phyloP scores from a whole-genome alignment of 2,113 vertebrate genomes.

The Willisornis vidua region DNA sequence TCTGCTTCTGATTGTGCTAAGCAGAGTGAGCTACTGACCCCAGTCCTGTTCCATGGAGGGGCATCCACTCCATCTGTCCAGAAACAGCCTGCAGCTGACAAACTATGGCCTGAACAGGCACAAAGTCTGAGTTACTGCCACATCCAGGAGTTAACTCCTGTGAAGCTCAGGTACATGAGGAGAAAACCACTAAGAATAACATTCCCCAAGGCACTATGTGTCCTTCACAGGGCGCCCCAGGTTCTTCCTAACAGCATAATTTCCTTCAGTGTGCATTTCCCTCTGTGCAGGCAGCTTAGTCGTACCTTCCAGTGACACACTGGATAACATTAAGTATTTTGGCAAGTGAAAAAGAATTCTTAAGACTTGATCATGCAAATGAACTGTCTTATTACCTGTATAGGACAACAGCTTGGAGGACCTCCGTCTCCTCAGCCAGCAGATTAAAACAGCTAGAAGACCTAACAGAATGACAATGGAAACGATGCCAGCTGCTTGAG shows the following conservation, averaged over 20 bases:
- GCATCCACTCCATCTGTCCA: not conserved
- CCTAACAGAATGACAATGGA: not conserved
- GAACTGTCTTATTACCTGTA: constrained; percentile 24
- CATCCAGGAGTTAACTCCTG: not conserved
- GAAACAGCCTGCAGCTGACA: not conserved
- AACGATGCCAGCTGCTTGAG: constrained; percentile 27
- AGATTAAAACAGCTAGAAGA: not conserved
- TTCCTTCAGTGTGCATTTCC: not conserved
- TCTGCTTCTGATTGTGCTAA: not conserved
- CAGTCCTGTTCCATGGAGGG: not conserved
- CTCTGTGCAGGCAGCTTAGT: not conserved
- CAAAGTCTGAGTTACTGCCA: not conserved
- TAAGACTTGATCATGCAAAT: not conserved
- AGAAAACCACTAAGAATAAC: not conserved
- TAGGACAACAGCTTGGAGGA: not conserved
- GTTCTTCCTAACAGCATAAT: not conserved
- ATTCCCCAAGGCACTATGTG: not conserved
- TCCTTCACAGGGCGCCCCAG: not conserved
- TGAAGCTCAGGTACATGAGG: not conserved
- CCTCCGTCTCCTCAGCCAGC: not conserved
- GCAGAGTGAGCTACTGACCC: fast-evolving
- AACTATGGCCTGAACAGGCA: not conserved
- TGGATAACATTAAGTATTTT: not conserved
- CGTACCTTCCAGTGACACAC: fast-evolving
- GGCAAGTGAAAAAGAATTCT: not conserved